Percentiles rank a stretch among this genome's conserved stretches.
Conservation (phyloP, 2,113 vertebrate species). For the Romanogobio albipinnatus region DNA sequence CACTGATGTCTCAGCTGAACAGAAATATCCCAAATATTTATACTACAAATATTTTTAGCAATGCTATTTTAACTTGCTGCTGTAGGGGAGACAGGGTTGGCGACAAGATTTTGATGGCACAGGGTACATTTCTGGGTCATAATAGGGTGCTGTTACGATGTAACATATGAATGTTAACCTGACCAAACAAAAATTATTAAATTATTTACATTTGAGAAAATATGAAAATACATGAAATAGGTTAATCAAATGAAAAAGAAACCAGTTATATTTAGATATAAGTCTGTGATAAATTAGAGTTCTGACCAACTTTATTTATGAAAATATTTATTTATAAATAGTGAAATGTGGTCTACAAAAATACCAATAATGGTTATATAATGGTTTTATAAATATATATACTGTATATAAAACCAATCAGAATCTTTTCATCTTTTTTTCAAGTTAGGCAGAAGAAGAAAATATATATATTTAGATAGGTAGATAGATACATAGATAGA, state of each 20-base stretch:
- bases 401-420: neutral
- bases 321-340: no score
- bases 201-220: neutral
- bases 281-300: neutral
- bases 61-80: conserved; percentile 20
- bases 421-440: neutral
- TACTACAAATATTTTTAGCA: conserved; percentile 28
- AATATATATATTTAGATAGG: no score
- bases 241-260: neutral
- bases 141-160: neutral
- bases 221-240: neutral
- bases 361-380: no score
- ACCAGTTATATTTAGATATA: neutral
- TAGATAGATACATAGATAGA: no score
- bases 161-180: neutral
- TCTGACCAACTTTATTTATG: no score
- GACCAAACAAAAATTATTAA: neutral
- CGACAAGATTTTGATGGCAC: neutral
- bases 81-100: neutral
- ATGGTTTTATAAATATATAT: no score
- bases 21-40: conserved; percentile 28
- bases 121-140: neutral
- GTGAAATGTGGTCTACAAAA: no score
- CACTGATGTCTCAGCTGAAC: conserved; percentile 3
- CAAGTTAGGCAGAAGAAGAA: neutral